phyloP scores from a whole-genome alignment of 2,888 invertebrate species.

The Calameuta idolon region DNA sequence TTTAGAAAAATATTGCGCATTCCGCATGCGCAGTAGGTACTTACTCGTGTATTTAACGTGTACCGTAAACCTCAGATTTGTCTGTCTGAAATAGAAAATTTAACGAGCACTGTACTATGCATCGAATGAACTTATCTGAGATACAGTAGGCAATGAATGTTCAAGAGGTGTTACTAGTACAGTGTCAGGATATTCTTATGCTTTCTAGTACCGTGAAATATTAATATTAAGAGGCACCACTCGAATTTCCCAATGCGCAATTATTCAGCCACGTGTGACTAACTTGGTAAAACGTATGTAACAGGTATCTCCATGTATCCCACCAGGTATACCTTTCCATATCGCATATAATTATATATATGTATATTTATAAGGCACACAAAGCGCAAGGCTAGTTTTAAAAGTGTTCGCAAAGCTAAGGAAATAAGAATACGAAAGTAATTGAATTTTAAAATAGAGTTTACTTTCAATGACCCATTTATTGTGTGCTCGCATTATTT shows the following conservation, averaged over 20 bases:
- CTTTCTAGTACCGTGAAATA: not conserved
- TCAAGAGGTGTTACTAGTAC: not conserved
- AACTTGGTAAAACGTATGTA: not conserved
- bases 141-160: not conserved
- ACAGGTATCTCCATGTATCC: not conserved
- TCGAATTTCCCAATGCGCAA: not conserved
- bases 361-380: too few relatives aligned
- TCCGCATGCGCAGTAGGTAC: not conserved
- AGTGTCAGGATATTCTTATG: not conserved
- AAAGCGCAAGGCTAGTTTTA: too few relatives aligned
- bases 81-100: not conserved
- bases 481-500: too few relatives aligned
- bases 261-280: not conserved
- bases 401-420: too few relatives aligned
- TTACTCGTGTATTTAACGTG: not conserved
- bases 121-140: not conserved
- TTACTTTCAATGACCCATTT: too few relatives aligned
- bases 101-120: not conserved
- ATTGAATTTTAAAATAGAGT: too few relatives aligned
- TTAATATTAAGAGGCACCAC: not conserved
- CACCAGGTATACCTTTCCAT: not conserved
- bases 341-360: not conserved
- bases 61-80: not conserved
- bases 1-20: not conserved
- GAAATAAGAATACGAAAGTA: too few relatives aligned